phyloP scores from a whole-genome alignment of 2,113 vertebrate species.

The Hemibates koningsi region DNA sequence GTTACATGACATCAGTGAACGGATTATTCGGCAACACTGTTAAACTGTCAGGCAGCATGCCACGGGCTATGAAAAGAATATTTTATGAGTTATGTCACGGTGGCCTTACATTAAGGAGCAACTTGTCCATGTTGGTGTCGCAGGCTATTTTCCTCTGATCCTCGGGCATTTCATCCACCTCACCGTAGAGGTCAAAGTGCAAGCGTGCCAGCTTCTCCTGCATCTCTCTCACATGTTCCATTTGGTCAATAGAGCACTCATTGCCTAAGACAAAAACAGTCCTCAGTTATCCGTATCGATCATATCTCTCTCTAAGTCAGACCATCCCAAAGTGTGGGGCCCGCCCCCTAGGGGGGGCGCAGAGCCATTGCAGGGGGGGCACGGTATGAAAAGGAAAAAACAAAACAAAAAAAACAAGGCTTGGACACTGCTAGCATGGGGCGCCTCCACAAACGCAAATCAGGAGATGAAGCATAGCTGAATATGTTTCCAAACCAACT shows the following conservation, averaged over 20 bases:
- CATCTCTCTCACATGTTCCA: conserved; percentile 97
- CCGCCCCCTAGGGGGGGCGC: too few relatives aligned
- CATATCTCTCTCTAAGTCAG: neutral
- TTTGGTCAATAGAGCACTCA: conserved; percentile 95
- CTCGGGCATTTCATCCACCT: conserved; percentile 89
- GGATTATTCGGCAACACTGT: neutral
- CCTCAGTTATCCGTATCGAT: neutral
- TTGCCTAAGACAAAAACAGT: conserved; percentile 73
- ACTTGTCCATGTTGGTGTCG: conserved; percentile 90
- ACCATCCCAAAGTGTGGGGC: too few relatives aligned
- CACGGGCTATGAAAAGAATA: neutral
- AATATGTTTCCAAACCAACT: too few relatives aligned
- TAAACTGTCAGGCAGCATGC: neutral
- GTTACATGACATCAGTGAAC: neutral
- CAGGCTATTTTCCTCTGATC: conserved; percentile 84
- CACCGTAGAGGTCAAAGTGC: conserved; percentile 91
- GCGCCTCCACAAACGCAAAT: too few relatives aligned
- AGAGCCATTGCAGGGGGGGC: too few relatives aligned
- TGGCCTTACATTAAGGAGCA: conserved; percentile 85
- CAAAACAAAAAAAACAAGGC: too few relatives aligned
- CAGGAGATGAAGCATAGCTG: too few relatives aligned
- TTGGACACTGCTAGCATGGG: too few relatives aligned
- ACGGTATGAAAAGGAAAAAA: too few relatives aligned
- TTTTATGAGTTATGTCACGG: neutral
- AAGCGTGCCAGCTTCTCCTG: conserved; percentile 94